A percentile compares a stretch with the other conserved stretches of the same genome.
Evolutionary conservation across 1,140 invertebrate species (phyloP).

Genomic region (Physella acuta): DNA sequence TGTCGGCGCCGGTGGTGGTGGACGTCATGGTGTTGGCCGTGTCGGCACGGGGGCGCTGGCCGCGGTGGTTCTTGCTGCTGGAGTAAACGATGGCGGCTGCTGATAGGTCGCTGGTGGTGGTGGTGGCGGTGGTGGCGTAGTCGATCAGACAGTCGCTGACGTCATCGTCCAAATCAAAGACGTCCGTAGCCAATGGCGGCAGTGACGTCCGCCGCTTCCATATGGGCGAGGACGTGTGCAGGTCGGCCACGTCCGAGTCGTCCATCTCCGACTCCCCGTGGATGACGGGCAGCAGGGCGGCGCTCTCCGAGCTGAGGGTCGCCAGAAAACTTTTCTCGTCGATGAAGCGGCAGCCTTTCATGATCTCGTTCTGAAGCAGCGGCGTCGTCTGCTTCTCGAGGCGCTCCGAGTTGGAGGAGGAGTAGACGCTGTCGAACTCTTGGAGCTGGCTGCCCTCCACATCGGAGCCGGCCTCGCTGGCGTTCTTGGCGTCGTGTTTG

Average conservation of each 20-base stretch:
- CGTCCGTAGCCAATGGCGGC: constrained; percentile 21
- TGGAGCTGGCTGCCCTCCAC: constrained; percentile 3
- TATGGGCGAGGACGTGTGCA: constrained; percentile 38
- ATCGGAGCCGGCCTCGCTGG: constrained; percentile 18
- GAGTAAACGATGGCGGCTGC: not conserved
- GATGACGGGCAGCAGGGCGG: constrained; percentile 38
- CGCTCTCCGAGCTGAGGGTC: constrained; percentile 51
- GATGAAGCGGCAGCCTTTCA: constrained; percentile 51
- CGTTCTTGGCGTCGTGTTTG: not conserved
- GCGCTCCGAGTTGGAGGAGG: constrained; percentile 13
- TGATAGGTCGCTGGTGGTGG: not conserved
- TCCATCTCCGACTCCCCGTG: constrained; percentile 2
- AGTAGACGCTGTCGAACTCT: constrained; percentile 23
- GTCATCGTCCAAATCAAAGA: constrained; percentile 30
- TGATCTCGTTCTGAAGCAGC: constrained; percentile 39
- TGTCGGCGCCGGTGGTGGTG: constrained; percentile 13
- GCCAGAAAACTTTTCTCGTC: constrained; percentile 54
- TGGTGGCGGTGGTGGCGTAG: not conserved
- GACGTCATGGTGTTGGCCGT: constrained; percentile 13
- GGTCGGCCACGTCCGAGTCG: constrained; percentile 3
- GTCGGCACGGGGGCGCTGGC: not conserved
- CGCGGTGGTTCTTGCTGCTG: not conserved
- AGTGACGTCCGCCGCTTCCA: constrained; percentile 45
- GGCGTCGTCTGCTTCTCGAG: constrained; percentile 27
- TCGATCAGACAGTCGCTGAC: constrained; percentile 3